Evolutionary conservation across 2,888 invertebrate genomes (phyloP).

Genomic region (Rhagonycha fulva): DNA sequence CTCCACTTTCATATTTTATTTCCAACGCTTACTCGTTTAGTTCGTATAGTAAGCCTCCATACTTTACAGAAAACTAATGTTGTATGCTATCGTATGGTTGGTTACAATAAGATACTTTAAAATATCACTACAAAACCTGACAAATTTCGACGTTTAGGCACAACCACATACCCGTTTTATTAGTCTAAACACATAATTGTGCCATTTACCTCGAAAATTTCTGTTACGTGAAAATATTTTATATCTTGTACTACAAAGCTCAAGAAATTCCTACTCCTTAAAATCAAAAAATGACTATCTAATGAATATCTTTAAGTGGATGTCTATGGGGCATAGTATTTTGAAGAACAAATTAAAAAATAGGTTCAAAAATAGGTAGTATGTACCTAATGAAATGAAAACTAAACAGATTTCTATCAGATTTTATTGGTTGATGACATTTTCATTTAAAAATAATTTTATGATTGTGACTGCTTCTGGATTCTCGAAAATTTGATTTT

Average conservation of each 20-base stretch:
- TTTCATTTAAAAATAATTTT: no score
- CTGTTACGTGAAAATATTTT: conserved; percentile 23
- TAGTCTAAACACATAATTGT: conserved; percentile 4
- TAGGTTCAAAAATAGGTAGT: no score
- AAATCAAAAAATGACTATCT: no score
- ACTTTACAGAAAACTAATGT: conserved; percentile 9
- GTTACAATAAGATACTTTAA: conserved; percentile 24
- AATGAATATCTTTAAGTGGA: no score
- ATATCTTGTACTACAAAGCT: neutral
- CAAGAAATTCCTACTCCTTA: no score
- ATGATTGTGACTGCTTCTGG: no score
- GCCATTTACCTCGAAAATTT: conserved; percentile 11
- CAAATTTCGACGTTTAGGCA: conserved; percentile 23
- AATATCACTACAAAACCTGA: conserved; percentile 21
- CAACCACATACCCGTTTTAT: conserved; percentile 19
- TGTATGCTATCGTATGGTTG: conserved; percentile 22
- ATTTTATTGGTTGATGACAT: no score
- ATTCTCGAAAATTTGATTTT: no score
- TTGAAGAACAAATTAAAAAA: no score
- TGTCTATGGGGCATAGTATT: no score
- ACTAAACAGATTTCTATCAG: no score
- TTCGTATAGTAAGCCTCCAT: neutral
- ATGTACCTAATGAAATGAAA: no score
- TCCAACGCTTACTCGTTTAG: neutral
- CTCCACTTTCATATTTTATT: conserved; percentile 33